Percentiles rank a stretch among this genome's conserved stretches.
phyloP scores from a whole-genome alignment of 2,888 invertebrate genomes.

The Caenorhabditis parvicauda region DNA sequence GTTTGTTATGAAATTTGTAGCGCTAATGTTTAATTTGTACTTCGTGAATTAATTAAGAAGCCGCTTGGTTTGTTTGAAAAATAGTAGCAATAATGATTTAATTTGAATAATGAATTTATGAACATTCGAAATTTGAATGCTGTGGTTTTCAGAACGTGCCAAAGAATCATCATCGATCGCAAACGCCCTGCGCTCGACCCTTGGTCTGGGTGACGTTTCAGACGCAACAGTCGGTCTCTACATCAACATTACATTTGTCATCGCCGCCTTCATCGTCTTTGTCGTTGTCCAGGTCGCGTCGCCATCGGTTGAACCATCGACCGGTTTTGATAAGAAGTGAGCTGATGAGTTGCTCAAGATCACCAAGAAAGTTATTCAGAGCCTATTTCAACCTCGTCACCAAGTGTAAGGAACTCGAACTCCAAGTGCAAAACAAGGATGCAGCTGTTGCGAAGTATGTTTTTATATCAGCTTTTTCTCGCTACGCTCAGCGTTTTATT shows the following conservation, averaged over 20 bases:
- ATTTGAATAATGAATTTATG: too few species aligned
- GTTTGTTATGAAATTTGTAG: too few species aligned
- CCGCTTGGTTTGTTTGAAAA: too few species aligned
- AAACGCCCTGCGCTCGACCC: constrained; percentile 6
- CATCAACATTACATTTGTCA: constrained; percentile 29
- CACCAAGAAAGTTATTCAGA: constrained; percentile 12
- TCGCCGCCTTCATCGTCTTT: constrained; percentile 24
- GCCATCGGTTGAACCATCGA: constrained; percentile 25
- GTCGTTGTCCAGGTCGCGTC: constrained; percentile 16
- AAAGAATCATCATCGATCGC: neutral
- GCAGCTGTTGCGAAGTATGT: constrained; percentile 20
- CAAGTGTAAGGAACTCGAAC: constrained; percentile 21
- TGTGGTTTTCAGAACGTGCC: neutral
- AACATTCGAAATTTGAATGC: too few species aligned
- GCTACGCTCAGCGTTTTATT: too few species aligned
- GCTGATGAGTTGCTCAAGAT: neutral
- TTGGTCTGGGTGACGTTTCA: constrained; percentile 16
- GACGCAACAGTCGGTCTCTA: constrained; percentile 23
- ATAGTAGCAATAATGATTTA: too few species aligned
- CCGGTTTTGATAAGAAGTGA: constrained; percentile 29
- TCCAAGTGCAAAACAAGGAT: constrained; percentile 18
- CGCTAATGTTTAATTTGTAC: too few species aligned
- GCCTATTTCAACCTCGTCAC: constrained; percentile 33
- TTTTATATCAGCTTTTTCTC: too few species aligned
- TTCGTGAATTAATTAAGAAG: too few species aligned